Evolutionary conservation across 2,888 invertebrate genomes (phyloP).

Genomic region (Pterostichus niger): DNA sequence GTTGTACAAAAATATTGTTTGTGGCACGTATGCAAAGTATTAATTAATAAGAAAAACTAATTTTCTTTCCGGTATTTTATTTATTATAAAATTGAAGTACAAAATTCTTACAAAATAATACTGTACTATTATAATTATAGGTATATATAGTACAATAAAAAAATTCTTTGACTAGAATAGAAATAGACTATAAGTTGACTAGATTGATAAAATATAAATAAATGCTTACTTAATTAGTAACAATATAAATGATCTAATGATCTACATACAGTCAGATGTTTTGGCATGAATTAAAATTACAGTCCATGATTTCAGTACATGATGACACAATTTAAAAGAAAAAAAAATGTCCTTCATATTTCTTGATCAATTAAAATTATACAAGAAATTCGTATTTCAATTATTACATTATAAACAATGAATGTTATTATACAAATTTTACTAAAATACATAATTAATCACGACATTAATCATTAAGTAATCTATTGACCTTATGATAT

Average conservation of each 20-base stretch:
- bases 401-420: not conserved
- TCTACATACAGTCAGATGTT: slow-evolving; percentile 5
- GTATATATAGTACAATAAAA: slow-evolving; percentile 21
- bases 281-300: slow-evolving; percentile 40
- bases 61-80: not conserved
- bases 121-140: slow-evolving; percentile 10
- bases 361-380: not conserved
- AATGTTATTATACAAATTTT: not conserved
- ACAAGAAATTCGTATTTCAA: too few relatives aligned
- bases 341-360: slow-evolving; percentile 19
- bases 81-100: slow-evolving; percentile 43
- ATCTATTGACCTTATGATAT: slow-evolving; percentile 26
- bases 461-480: not conserved
- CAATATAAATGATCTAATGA: slow-evolving; percentile 12
- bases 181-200: slow-evolving; percentile 39
- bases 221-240: slow-evolving; percentile 7
- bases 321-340: not conserved
- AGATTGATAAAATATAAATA: slow-evolving; percentile 29
- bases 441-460: slow-evolving; percentile 12
- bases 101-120: slow-evolving; percentile 48
- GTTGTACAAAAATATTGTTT: too few relatives aligned
- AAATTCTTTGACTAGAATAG: slow-evolving; percentile 45
- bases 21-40: too few relatives aligned
- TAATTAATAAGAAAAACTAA: too few relatives aligned
- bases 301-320: slow-evolving; percentile 20